Evolutionary conservation across 2,888 invertebrate species (phyloP), one percentile per base, ranked within the genome.

Genomic region (Cosmopolites sordidus): DNA sequence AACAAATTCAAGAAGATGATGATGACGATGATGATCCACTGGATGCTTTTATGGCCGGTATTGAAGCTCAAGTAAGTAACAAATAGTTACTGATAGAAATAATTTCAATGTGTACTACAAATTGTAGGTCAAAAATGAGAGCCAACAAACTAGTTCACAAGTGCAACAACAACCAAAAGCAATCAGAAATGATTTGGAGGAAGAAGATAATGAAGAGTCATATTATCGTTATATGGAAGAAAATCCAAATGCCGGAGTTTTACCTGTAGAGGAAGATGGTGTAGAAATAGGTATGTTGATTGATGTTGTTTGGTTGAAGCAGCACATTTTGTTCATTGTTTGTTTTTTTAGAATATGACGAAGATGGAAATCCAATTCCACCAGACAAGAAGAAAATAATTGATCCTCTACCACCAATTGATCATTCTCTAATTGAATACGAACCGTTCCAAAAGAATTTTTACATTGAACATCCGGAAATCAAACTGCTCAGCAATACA

Each of bases 201-300:
- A 90, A 53, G 93, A 98, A 76, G 99, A 99, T 68, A 89, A 91
- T 67, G 95, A 98, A 72, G 99, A 99, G 75, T 93, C 94, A 42
- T 97, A 93, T 70, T 93, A 93, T 68, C 86, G 93, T 62, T 97
- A 94, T 69, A 95, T 97, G 89, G 94, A 96, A 76, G 97, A 98
- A 68, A 97, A 98, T 75, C 97, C 97, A 0, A 86, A 86, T 60
- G 92, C 91, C 37, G 92, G 92, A 1, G 76, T 88, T 1, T 76
- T 81, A 27, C 87, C 89, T 59, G 91, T 90, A 55, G 92, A 91
- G 8, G 92, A 92, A 0, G 94, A 94, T 62, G 66, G 54, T 81
- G 86, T 48, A 4, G 64, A 64, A 45, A 48, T 64, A 46, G 56
- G 56, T 52, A 52, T 29, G 8, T 27, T 27, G 15, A 6, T 42